Evolutionary conservation across 2,888 invertebrate species (phyloP).

Genomic region (Shargacucullia verbasci): DNA sequence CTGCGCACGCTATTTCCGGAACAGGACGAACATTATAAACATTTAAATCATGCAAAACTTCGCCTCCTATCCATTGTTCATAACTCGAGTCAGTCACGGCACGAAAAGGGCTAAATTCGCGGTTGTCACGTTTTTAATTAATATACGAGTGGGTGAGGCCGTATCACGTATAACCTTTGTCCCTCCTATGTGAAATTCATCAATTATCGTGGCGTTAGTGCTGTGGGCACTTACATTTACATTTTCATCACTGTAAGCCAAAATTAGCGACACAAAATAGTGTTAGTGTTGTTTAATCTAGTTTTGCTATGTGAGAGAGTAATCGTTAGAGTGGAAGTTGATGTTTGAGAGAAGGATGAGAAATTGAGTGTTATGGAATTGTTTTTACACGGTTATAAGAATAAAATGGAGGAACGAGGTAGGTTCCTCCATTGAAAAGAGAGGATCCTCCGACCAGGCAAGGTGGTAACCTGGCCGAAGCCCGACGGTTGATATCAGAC

Average conservation of each 20-base stretch:
- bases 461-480: no score
- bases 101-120: conserved; percentile 79
- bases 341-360: conserved; percentile 13
- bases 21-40: conserved; percentile 59
- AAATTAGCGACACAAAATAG: conserved; percentile 37
- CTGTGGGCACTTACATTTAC: conserved; percentile 58
- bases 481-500: no score
- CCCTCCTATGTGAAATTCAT: conserved; percentile 75
- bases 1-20: conserved; percentile 11
- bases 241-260: conserved; percentile 49
- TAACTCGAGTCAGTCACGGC: conserved; percentile 66
- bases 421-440: no score
- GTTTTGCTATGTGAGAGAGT: conserved; percentile 1
- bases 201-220: conserved; percentile 71
- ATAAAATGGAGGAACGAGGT: no score
- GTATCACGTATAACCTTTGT: conserved; percentile 71
- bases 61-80: conserved; percentile 45
- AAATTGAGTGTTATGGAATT: conserved; percentile 3
- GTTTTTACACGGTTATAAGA: background rate
- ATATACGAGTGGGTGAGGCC: conserved; percentile 78
- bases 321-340: background rate
- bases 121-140: conserved; percentile 87
- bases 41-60: conserved; percentile 65
- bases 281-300: conserved; percentile 18
- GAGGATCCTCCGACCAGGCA: no score